Percentiles rank a stretch among this genome's conserved stretches.
phyloP scores from a whole-genome alignment of 1,140 invertebrate genomes.

The Apocrypta bakeri region DNA sequence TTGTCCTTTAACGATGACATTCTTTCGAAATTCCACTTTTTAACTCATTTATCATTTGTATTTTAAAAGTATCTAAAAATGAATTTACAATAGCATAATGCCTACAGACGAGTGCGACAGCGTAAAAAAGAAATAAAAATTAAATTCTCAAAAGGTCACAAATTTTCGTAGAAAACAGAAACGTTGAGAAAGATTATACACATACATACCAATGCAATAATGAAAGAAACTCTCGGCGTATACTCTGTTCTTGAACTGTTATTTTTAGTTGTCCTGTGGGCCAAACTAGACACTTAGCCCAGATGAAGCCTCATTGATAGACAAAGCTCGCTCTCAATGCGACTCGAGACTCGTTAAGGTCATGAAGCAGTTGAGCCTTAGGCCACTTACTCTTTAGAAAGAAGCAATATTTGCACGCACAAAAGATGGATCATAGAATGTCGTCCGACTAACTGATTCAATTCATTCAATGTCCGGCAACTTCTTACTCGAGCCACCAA shows the following conservation, averaged over 20 bases:
- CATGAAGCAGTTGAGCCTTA: constrained; percentile 68
- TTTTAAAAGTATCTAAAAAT: too few relatives aligned
- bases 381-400: constrained; percentile 61
- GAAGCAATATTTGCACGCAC: constrained; percentile 71
- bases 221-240: too few relatives aligned
- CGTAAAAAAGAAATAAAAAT: too few relatives aligned
- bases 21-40: too few relatives aligned
- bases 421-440: constrained; percentile 72
- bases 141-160: too few relatives aligned
- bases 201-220: too few relatives aligned
- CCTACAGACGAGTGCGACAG: too few relatives aligned
- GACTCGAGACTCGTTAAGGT: constrained; percentile 63
- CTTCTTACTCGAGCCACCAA: constrained; percentile 47
- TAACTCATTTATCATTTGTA: too few relatives aligned
- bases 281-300: constrained; percentile 70
- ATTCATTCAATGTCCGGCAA: constrained; percentile 69
- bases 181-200: too few relatives aligned
- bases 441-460: constrained; percentile 71
- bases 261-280: constrained; percentile 58
- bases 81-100: too few relatives aligned
- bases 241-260: constrained; percentile 38
- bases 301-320: constrained; percentile 65
- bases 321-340: constrained; percentile 66
- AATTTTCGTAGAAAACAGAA: too few relatives aligned
- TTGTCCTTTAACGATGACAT: too few relatives aligned